Evolutionary conservation across 2,113 vertebrate species (phyloP), one percentile per base, ranked within the genome.

Genomic region (Leuciscus idus): DNA sequence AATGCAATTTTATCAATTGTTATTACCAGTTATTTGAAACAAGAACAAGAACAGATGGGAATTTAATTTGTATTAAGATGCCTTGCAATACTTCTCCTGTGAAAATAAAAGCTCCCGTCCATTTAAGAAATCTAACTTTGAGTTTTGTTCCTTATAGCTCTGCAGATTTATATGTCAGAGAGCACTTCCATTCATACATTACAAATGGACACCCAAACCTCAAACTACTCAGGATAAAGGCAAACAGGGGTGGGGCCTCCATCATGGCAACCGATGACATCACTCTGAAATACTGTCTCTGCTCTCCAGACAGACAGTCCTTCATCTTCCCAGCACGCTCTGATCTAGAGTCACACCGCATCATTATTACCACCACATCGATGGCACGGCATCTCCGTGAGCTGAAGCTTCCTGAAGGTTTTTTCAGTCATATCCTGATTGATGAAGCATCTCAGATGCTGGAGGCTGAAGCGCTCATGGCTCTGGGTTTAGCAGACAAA

Each of bases 371-470:
- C 77, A 98, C 97, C 7, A 94, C 95, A 33, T 90, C 93, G 21
- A 91, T 95, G 11, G 95, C 97, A 55, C 93, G 87, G 28, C 59
- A 91, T 48, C 91, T 95, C 57, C 87, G 91, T 30, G 90, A 92
- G 43, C 33, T 98, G 21, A 85, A 92, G 55, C 94, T 98, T 2
- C 39, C 93, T 0, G 59, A 11, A 0, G 96, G 96, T 48, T 97
- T 95, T 91, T 98, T 99, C 92, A 97, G 94, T 1, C 97, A 98
- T 80, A 97, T 98, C 86, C 90, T 99, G 77, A 96, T 99, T 0
- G 98, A 99, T 0, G 97, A 98, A 90, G 96, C 97, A 0, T 96
- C 97, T 46, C 97, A 98, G 94, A 98, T 98, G 97, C 92, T 98
- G 85, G 97, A 98, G 87, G 96, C 96, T 86, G 93, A 94, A 84